Conservation (phyloP, 2,113 vertebrate species). For the Sapayoa aenigma region DNA sequence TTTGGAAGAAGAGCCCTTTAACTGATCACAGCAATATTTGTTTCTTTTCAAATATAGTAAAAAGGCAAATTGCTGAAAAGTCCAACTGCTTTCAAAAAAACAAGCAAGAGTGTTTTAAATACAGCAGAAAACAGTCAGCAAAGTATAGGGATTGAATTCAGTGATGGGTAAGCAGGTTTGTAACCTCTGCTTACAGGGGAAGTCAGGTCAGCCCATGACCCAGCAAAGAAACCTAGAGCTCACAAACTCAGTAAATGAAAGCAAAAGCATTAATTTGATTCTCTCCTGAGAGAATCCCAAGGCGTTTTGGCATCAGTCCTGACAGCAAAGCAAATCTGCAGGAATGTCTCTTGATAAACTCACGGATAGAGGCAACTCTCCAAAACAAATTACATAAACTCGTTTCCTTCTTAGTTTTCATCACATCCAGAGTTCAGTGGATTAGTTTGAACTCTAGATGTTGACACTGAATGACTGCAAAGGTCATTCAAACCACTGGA, state of each 20-base stretch:
- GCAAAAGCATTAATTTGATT: neutral
- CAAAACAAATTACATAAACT: neutral
- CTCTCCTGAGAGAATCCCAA: constrained; percentile 8
- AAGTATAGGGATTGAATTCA: neutral
- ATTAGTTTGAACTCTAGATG: neutral
- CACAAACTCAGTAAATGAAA: neutral
- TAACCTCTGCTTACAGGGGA: neutral
- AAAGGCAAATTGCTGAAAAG: neutral
- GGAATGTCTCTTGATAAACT: neutral
- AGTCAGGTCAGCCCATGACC: neutral
- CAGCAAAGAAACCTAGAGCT: neutral
- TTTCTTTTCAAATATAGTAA: neutral
- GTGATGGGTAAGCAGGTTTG: neutral
- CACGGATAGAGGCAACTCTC: neutral
- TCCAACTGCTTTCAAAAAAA: neutral
- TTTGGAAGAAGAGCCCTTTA: neutral
- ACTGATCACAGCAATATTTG: neutral
- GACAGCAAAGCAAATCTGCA: neutral
- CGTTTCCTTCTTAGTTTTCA: neutral
- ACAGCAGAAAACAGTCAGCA: neutral
- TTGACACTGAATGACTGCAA: neutral
- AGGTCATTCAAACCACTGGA: neutral
- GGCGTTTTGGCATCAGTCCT: neutral
- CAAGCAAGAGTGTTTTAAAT: neutral
- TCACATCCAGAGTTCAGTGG: neutral